A percentile compares a stretch with the other conserved stretches of the same genome.
These are phyloP conservation scores for Amphimedon queenslandica DNA, from an alignment of 37 sponge, comb jelly and placozoan species.

Conservation along the genomic window DNA sequence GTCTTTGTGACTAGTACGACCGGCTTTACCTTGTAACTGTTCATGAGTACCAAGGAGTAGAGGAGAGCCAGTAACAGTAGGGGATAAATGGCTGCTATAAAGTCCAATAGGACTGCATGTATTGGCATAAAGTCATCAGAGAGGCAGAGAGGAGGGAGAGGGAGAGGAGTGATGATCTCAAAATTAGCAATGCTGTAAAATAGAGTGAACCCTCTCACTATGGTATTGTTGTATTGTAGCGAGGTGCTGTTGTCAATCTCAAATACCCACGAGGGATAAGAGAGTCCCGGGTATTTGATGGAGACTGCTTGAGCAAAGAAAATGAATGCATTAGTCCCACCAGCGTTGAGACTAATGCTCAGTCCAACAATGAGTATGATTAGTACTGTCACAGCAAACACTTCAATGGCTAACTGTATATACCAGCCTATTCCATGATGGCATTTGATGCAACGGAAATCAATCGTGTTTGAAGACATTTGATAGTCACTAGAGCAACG, in stretches of 20 bases:
- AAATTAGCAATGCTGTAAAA: conserved; percentile 56
- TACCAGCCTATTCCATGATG: background rate
- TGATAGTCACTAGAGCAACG: conserved; percentile 10
- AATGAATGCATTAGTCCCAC: conserved; percentile 42
- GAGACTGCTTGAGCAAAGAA: conserved; percentile 35
- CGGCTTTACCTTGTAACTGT: background rate
- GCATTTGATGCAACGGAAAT: conserved; percentile 35
- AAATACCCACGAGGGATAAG: conserved; percentile 10
- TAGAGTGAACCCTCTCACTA: background rate
- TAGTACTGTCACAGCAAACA: conserved; percentile 37
- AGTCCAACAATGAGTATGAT: conserved; percentile 37
- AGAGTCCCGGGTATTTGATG: background rate
- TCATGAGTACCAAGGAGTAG: conserved; percentile 16
- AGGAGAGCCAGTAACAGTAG: conserved; percentile 9
- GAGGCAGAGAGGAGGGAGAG: conserved; percentile 29
- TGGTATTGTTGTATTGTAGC: background rate
- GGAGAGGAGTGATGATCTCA: conserved; percentile 24
- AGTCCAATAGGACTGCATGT: conserved; percentile 25
- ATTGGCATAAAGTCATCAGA: conserved; percentile 5
- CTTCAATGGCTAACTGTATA: conserved; percentile 35
- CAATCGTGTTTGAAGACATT: conserved; percentile 21
- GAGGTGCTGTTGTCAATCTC: background rate
- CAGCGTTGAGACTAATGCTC: conserved; percentile 28
- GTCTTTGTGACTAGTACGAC: conserved; percentile 13
- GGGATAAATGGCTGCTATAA: conserved; percentile 45